These are phyloP conservation scores for Eulithis prunata DNA, from an alignment of 2,888 invertebrate genomes.

Conservation along the genomic window DNA sequence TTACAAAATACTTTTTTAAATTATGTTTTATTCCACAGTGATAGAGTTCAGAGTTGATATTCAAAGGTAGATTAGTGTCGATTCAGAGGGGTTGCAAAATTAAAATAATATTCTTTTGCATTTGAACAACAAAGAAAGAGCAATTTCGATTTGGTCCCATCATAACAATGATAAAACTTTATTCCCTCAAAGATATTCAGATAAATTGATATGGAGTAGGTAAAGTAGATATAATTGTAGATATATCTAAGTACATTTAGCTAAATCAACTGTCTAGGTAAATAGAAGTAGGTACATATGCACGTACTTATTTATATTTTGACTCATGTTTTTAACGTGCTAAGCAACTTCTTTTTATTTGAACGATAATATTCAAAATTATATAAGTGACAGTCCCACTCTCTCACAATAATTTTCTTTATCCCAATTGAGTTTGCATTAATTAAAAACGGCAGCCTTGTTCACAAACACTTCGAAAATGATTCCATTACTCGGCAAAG, in stretches of 20 bases:
- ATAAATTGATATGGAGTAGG: constrained; percentile 1
- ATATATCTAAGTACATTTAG: too few species aligned
- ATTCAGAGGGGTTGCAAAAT: neutral
- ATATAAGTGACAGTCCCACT: constrained; percentile 21
- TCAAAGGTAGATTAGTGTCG: too few species aligned
- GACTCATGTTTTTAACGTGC: too few species aligned
- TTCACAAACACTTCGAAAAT: constrained; percentile 26
- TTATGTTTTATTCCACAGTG: neutral
- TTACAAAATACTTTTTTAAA: neutral
- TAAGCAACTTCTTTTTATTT: neutral
- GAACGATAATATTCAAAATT: neutral
- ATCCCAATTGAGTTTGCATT: constrained; percentile 43
- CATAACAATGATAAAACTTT: constrained; percentile 51
- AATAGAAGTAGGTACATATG: too few species aligned
- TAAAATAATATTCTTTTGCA: too few species aligned
- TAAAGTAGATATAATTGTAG: neutral
- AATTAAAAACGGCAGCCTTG: constrained; percentile 39
- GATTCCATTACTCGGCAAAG: neutral
- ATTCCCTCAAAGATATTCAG: constrained; percentile 4
- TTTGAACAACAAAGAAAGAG: constrained; percentile 41
- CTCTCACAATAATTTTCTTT: constrained; percentile 14
- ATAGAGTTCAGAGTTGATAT: constrained; percentile 1
- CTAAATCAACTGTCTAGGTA: too few species aligned
- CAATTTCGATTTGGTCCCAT: constrained; percentile 62
- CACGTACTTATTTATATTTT: too few species aligned